Evolutionary conservation across 2,888 invertebrate genomes (phyloP), one percentile per base, ranked within the genome.

Genomic region (Tipula unca): DNA sequence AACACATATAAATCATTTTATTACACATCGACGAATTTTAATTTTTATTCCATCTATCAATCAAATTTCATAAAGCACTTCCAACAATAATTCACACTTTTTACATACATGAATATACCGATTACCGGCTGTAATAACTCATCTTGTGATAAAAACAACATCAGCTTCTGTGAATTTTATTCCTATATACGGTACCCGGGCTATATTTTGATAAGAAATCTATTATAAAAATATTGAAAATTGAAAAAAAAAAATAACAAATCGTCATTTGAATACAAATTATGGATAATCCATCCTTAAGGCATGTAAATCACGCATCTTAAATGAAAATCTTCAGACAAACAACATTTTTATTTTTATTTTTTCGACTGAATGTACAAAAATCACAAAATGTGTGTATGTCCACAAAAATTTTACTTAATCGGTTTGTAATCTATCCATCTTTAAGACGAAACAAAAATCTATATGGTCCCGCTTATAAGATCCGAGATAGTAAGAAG

Each of bases 231-330:
- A 69, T 69, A 69, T 69, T 69, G 69, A 69, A 69, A 69, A 69
- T 69, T 69, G 69, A 69, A 69, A 69, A 69, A 2, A 32, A n/a
- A n/a, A n/a, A n/a, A n/a, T n/a, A n/a, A n/a, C n/a, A n/a, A 69
- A 20, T 69, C 69, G 69, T 69, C 69, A 69, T 69, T 69, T 69
- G 69, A 69, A 69, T 69, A 69, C 69, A 69, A 69, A 69, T 69
- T 69, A 69, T 25, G 69, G 69, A 69, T 32, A 69, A 69, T 69
- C 69, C 69, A 25, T 69, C 69, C 69, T 25, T 69, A 20, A 69
- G 69, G 25, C 25, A 69, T 69, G 69, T 69, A 69, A 69, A 25
- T 69, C 69, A 69, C 69, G 6, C 32, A 69, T 69, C 69, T 69
- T 25, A 69, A 69, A 69, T 69, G 17, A 69, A 69, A 69, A 69